Base-by-base conservation (phyloP, 2,888 invertebrate genomes). In the Frankliniella fusca region DNA sequence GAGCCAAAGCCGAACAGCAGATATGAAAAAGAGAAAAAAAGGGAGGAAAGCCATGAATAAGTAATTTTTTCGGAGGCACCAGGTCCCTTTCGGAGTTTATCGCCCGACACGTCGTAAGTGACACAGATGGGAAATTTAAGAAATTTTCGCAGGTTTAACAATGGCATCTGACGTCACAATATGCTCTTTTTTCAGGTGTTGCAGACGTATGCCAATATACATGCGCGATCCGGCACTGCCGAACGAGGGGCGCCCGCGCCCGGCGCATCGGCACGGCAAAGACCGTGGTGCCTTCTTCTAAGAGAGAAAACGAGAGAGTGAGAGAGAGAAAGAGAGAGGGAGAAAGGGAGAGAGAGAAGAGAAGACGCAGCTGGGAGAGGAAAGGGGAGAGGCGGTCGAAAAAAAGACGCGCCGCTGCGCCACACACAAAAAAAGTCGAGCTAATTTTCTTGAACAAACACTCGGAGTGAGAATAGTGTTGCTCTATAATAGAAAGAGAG, bases 251-350 rank as follows among this genome's bases (percentile, higher is more conserved):
- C 38, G 38, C 5, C 38, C 61, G 54, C 54, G 54, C 54, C 10
- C 15, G 10, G 54, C 12, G 54, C 3, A 50, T 9, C 50, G 50
- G 54, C 10, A 18, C 38, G 38, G 10, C 61, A 20, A 7, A 61
- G 61, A 61, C 15, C 61, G 15, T 15, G 0, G 50, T 20, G 15
- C 7, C 61, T n/a, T n/a, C 61, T 15, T 12, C 18, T 20, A 18
- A 84, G 81, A 84, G 84, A 48, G 82, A 83, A 61, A 84, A 50
- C 54, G 82, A 84, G 61, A 82, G 83, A 80, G 82, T 83, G 80
- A 82, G 80, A 76, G 50, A 82, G 70, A 65, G 76, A 80, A 65
- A 49, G 70, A 81, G 50, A 81, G 81, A 48, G 50, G n/a, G 70
- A 65, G 28, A 50, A 28, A 70, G 70, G 11, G 23, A 70, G 23